Conservation (phyloP, 2,888 invertebrate species). For the Orgyia antiqua region DNA sequence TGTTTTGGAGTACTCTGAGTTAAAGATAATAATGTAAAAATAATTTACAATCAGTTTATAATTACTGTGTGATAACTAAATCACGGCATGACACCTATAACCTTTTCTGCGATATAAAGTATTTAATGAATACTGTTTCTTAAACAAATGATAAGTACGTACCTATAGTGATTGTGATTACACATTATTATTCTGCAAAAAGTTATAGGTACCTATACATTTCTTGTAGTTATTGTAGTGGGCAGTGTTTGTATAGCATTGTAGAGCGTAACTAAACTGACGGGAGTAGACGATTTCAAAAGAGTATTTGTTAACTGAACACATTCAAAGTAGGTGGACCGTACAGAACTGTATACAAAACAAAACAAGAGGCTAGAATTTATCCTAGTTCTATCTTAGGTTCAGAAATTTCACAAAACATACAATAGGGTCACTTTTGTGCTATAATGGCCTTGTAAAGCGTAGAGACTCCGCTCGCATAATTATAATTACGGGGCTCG, state of each 20-base stretch:
- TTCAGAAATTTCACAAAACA: no score
- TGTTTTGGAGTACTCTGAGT: conserved; percentile 10
- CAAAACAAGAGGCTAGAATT: conserved; percentile 16
- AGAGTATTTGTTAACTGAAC: conserved; percentile 29
- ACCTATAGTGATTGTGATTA: no score
- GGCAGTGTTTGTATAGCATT: not conserved
- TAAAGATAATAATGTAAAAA: conserved; percentile 30
- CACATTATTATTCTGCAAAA: no score
- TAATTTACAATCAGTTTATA: conserved; percentile 42
- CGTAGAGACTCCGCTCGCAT: no score
- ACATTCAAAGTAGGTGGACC: conserved; percentile 39
- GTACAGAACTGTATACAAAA: conserved; percentile 28
- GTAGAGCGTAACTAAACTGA: conserved; percentile 12
- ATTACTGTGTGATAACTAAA: conserved; percentile 46
- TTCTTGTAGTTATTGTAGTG: no score
- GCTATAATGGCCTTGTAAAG: no score
- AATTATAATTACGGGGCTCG: no score
- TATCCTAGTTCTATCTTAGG: conserved; percentile 17
- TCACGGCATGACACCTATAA: conserved; percentile 42
- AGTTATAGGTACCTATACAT: no score
- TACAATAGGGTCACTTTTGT: no score
- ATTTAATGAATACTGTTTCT: conserved; percentile 58
- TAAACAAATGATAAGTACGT: conserved; percentile 49
- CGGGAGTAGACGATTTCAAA: conserved; percentile 15
- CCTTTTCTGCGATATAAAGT: conserved; percentile 45